Evolutionary conservation across 2,797 vertebrate genomes (phyloP), one percentile per base, ranked within the genome.

Genomic region (Somateria mollissima): DNA sequence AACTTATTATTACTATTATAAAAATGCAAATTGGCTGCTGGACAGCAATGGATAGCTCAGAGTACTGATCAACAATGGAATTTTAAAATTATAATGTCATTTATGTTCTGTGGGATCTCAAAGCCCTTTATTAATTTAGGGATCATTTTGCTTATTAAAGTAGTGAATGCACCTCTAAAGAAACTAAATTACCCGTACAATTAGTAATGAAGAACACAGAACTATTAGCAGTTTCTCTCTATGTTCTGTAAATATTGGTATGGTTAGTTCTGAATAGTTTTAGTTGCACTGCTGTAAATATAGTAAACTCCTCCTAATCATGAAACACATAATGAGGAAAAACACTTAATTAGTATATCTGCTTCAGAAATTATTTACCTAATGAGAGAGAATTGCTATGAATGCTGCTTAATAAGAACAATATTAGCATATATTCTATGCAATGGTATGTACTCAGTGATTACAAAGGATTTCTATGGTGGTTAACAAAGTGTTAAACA

Each of bases 331-430:
- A 81, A 88, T 89, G 19, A 92, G n/a, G 32, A 90, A 93, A 92
- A 72, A 3, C 36, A 81, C 12, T 86, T 93, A 88, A 92, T 94
- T 88, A 87, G 84, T 84, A 8, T 72, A 65, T 65, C 49, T 87
- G 30, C 49, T 39, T 95, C 84, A 69, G 89, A 94, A 93, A 89
- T 93, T 72, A 90, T 65, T 81, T 94, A 81, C 28, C 30, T 96
- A 90, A 92, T 84, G 81, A 92, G 70, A 93, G 32, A 56, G 22
- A 93, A 90, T 89, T 94, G 62, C 80, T 81, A 32, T 57, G 49
- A 90, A 83, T 74, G 21, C 27, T n/a, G 13, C 64, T 90, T 89
- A 74, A 87, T 84, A 0, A 0, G 58, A 87, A 78, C 39, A 71
- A 24, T 65, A 45, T 93, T 78, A 81, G 66, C 70, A 69, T 86